Percentiles rank a stretch among this genome's conserved stretches.
phyloP scores from a whole-genome alignment of 1,140 invertebrate genomes.

The Pectinophora gossypiella region DNA sequence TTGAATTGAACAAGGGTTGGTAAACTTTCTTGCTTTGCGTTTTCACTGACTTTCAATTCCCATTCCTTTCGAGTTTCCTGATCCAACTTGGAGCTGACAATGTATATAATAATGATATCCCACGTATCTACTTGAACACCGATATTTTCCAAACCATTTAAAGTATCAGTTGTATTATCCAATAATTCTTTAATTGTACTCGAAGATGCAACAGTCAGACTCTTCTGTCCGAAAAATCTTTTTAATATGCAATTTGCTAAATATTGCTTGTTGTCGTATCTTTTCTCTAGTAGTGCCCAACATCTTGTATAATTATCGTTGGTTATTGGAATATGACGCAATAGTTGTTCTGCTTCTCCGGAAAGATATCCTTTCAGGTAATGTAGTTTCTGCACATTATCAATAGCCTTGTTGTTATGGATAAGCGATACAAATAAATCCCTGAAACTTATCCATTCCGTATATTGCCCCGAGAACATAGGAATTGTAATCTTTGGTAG shows the following conservation, averaged over 20 bases:
- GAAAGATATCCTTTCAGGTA: conserved; percentile 22
- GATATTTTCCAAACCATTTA: background rate
- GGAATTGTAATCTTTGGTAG: conserved; percentile 10
- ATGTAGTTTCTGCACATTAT: conserved; percentile 28
- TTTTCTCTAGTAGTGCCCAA: background rate
- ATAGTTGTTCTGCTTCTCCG: conserved; percentile 11
- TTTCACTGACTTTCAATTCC: no score
- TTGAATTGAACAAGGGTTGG: background rate
- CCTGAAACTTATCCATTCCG: conserved; percentile 19
- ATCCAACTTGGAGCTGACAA: conserved; percentile 26
- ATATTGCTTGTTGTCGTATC: background rate
- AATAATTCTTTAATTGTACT: background rate
- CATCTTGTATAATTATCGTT: background rate
- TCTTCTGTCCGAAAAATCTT: background rate
- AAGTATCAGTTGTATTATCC: background rate
- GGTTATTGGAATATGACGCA: background rate
- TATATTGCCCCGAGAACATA: conserved; percentile 18
- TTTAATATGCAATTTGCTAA: no score
- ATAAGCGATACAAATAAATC: conserved; percentile 35
- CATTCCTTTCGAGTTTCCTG: conserved; percentile 24
- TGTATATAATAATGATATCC: conserved; percentile 10
- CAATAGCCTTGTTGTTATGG: conserved; percentile 25
- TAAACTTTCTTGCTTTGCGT: background rate
- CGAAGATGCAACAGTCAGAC: background rate
- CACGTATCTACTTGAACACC: background rate